Base-by-base conservation (phyloP, 2,888 invertebrate genomes). In the Scaptomyza flava region DNA sequence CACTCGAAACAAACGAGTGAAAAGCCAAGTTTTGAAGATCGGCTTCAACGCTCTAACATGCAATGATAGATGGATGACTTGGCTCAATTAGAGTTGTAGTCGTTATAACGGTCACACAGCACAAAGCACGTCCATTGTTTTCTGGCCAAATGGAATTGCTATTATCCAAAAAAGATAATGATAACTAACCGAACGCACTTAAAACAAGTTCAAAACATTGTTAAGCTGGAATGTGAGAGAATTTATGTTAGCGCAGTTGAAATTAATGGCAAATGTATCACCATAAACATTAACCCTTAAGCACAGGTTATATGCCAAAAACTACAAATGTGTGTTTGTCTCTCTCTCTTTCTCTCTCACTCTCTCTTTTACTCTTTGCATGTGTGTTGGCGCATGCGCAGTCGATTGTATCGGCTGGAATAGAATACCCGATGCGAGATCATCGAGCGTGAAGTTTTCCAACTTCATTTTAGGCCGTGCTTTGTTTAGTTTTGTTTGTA, bases 391-490 rank as follows among this genome's bases (percentile, higher is more conserved):
- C 73, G 68, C 82, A 81, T 68, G 82, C 81, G 80, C 81, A 81
- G 51, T 81, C 79, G 67, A 53, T 66, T 80, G 82, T 79, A 80
- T 80, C 82, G 76, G 34, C 62, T 34, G 59, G 53, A 47, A 46
- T 38, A 81, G 81, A 81, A 81, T 77, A 75, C 72, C 66, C 81
- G 79, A 70, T 69, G 81, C 72, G 81, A 74, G 77, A 56, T 63
- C 64, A 57, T 36, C 47, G 11, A 54, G 46, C 66, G 86, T 84
- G 67, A 84, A 83, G 83, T 84, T 85, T 85, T 74, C 69, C 79
- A 78, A 81, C 83, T 83, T 76, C 72, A 68, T 71, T 83, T 83
- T 60, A 65, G 72, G 60, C 80, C 66, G 59, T 68, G 80, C 79
- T 82, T 77, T 78, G 81, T 76, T 72, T 81, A 68, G 61, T 67